These are phyloP conservation scores for Drosophila birchii DNA, from an alignment of 2,888 invertebrate species.

Conservation along the genomic window DNA sequence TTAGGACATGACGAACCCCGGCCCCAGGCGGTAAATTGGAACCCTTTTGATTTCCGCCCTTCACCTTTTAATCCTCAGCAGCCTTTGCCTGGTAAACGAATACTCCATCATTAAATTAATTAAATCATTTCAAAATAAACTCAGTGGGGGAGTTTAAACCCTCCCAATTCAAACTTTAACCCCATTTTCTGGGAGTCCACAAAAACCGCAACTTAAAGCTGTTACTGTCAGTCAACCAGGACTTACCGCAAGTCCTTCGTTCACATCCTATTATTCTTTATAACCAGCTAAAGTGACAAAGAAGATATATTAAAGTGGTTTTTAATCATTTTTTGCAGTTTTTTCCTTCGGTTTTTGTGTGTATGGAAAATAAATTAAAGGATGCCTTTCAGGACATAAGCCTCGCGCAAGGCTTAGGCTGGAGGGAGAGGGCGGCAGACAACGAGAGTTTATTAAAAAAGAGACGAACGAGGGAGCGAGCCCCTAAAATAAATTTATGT, in stretches of 20 bases:
- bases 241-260: not conserved
- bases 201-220: constrained; percentile 1
- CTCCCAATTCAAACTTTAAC: not conserved
- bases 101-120: not conserved
- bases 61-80: constrained; percentile 11
- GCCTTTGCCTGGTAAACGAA: not conserved
- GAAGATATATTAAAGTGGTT: constrained; percentile 69
- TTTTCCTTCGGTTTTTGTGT: constrained; percentile 21
- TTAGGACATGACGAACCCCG: not conserved
- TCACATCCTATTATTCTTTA: constrained; percentile 45
- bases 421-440: not conserved
- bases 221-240: constrained; percentile 19
- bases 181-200: not conserved
- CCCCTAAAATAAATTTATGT: constrained; percentile 44
- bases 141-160: not conserved
- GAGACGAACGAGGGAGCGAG: constrained; percentile 35
- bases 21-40: not conserved
- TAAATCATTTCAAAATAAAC: not conserved
- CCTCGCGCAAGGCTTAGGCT: constrained; percentile 20
- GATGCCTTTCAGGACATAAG: constrained; percentile 50
- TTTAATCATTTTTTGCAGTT: constrained; percentile 64
- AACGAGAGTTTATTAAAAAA: constrained; percentile 72
- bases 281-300: constrained; percentile 57
- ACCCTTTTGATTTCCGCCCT: constrained; percentile 4
- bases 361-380: constrained; percentile 65